Base-by-base conservation (phyloP, 2,888 invertebrate species). In the Drosophila limbata region DNA sequence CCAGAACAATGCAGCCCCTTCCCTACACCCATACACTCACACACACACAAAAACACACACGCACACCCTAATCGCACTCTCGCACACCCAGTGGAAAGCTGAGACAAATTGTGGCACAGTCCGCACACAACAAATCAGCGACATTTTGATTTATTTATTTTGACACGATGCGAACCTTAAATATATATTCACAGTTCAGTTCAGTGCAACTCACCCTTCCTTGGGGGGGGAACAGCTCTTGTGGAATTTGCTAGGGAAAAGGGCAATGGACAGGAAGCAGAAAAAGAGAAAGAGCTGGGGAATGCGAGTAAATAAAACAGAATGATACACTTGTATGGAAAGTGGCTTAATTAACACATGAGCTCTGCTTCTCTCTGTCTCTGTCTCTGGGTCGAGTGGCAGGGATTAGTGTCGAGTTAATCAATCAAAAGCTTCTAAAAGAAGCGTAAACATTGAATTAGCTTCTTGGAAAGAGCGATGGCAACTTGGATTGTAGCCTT, bases 121-220 rank as follows among this genome's bases (percentile, higher is more conserved):
- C 42, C 47, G 17, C 59, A 21, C 19, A 64, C 55, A 69, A 62
- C 57, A 69, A 68, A 81, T 87, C 69, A 72, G 74, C 84, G 81
- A 84, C 84, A 87, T 70, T 84, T 81, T 87, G 85, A 87, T 89
- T 84, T 81, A 84, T 89, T 81, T 81, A 71, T 69, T 72, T 70
- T 85, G 68, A 88, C 83, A 74, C 79, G 71, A 61, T 73, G 56
- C 65, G 68, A 76, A 79, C 66, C 69, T 51, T 45, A 66, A 65
- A 73, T 65, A 66, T 66, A n/a, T n/a, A 77, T 72, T 59, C 73
- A 74, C 66, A 40, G 64, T 63, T 55, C 21, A 44, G 21, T 17
- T 55, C 21, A 44, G 21, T 17, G 47, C 47, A 33, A 11, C 65
- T 52, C 60, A 40, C 57, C 35, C 47, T 31, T 28, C 15, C 11